phyloP scores from a whole-genome alignment of 2,888 invertebrate genomes.

The Ophioninae sp. region DNA sequence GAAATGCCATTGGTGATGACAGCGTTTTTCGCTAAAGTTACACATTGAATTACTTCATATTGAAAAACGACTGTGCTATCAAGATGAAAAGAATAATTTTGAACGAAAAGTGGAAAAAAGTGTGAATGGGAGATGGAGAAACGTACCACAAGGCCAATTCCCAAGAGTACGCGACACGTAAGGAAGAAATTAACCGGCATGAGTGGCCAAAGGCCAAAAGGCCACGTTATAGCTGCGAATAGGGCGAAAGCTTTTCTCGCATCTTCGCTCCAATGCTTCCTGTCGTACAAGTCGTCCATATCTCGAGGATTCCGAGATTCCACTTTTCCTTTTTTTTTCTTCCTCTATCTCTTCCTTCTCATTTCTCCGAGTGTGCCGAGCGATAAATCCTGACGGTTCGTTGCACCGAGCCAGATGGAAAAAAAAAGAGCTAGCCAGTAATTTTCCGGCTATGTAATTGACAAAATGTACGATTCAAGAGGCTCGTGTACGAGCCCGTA shows the following conservation, averaged over 20 bases:
- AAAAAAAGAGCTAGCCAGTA: slow-evolving; percentile 3
- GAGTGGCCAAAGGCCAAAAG: slow-evolving; percentile 66
- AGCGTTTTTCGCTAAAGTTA: too few relatives aligned
- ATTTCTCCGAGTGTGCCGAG: slow-evolving; percentile 16
- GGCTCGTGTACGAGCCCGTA: neutral
- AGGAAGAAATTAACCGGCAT: slow-evolving; percentile 61
- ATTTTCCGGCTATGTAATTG: slow-evolving; percentile 37
- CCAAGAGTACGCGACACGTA: slow-evolving; percentile 56
- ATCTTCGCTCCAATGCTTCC: slow-evolving; percentile 62
- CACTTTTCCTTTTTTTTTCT: slow-evolving; percentile 14
- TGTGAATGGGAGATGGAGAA: neutral
- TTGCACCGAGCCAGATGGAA: neutral
- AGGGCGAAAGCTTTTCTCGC: slow-evolving; percentile 62
- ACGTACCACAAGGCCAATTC: slow-evolving; percentile 59
- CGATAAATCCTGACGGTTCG: slow-evolving; percentile 29
- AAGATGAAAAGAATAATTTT: neutral
- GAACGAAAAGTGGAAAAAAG: neutral
- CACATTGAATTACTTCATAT: too few relatives aligned
- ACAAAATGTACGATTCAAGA: slow-evolving; percentile 26
- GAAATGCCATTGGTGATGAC: too few relatives aligned
- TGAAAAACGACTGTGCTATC: too few relatives aligned
- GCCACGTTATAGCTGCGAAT: slow-evolving; percentile 64
- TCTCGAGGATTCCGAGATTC: slow-evolving; percentile 4
- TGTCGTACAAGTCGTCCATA: slow-evolving; percentile 44
- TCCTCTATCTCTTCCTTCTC: neutral